Percentiles rank a stretch among this genome's conserved stretches.
phyloP scores from a whole-genome alignment of 2,797 vertebrate species.

The Danio choprae region DNA sequence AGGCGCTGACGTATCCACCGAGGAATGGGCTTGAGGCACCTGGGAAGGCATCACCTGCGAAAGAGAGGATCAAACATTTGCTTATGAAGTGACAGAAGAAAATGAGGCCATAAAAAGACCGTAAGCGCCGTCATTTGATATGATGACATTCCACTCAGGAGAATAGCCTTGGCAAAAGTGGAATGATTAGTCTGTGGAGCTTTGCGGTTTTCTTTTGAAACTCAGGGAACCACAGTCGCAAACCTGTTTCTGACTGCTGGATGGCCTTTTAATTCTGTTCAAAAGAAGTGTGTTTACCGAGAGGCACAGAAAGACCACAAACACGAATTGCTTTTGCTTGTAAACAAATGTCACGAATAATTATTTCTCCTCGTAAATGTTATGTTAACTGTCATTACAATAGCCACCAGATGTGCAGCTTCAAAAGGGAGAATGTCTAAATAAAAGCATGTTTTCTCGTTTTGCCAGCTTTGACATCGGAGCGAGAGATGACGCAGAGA shows the following conservation, averaged over 20 bases:
- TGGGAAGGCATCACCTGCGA: conserved; percentile 81
- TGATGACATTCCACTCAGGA: conserved; percentile 44
- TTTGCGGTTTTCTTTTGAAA: conserved; percentile 55
- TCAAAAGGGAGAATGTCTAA: conserved; percentile 51
- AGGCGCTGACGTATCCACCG: conserved; percentile 78
- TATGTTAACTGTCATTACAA: conserved; percentile 57
- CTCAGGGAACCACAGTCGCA: conserved; percentile 38
- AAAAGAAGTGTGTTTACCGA: conserved; percentile 48
- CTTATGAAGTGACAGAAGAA: conserved; percentile 27
- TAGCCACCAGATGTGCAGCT: conserved; percentile 60
- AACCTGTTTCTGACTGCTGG: conserved; percentile 35
- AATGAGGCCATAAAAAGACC: neutral
- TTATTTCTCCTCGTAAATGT: conserved; percentile 57
- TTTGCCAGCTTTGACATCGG: conserved; percentile 44
- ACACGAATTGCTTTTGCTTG: conserved; percentile 53
- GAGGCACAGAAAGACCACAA: conserved; percentile 37
- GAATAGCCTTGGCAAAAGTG: conserved; percentile 52
- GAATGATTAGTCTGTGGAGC: conserved; percentile 54
- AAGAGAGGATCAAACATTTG: conserved; percentile 15
- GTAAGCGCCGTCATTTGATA: conserved; percentile 52
- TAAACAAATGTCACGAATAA: conserved; percentile 65
- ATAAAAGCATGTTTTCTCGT: conserved; percentile 42
- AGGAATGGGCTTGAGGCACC: conserved; percentile 81
- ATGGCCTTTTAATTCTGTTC: conserved; percentile 32
- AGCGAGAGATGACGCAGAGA: conserved; percentile 6